These are phyloP conservation scores for Lycaena phlaeas DNA, from an alignment of 2,888 invertebrate species.

Conservation along the genomic window DNA sequence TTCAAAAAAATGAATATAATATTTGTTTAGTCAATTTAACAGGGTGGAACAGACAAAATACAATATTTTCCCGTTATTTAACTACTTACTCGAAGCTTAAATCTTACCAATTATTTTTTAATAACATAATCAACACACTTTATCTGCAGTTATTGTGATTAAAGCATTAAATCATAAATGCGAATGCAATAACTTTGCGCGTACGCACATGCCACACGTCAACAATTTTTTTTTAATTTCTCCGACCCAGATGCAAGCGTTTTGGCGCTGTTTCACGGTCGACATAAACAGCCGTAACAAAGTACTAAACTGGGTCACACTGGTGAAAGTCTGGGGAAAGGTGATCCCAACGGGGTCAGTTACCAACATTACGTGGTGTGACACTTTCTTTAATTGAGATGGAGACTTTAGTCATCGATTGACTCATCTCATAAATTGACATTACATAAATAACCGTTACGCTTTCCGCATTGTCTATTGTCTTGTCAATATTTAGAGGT, in stretches of 20 bases:
- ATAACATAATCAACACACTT: too few species aligned
- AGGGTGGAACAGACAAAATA: too few species aligned
- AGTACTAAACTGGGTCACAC: constrained; percentile 38
- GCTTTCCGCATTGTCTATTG: not conserved
- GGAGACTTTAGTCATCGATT: constrained; percentile 10
- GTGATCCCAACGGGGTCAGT: constrained; percentile 52
- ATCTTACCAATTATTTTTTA: too few species aligned
- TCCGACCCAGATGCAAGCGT: constrained; percentile 15
- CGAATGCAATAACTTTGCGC: too few species aligned
- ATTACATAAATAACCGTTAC: constrained; percentile 8
- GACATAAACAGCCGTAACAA: constrained; percentile 27
- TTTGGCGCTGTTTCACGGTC: constrained; percentile 24
- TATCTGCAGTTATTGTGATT: too few species aligned
- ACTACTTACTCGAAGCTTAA: too few species aligned
- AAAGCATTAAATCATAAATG: too few species aligned
- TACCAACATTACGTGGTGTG: constrained; percentile 61
- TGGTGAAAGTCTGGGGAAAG: constrained; percentile 67
- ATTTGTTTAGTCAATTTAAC: too few species aligned
- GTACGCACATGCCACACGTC: too few species aligned
- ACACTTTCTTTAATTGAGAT: constrained; percentile 47
- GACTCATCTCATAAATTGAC: constrained; percentile 9
- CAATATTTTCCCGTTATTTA: too few species aligned
- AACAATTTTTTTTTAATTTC: constrained; percentile 15
- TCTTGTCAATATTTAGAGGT: not conserved
- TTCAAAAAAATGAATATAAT: too few species aligned